Evolutionary conservation across 1,140 invertebrate genomes (phyloP).

Genomic region (Nomia melanderi): DNA sequence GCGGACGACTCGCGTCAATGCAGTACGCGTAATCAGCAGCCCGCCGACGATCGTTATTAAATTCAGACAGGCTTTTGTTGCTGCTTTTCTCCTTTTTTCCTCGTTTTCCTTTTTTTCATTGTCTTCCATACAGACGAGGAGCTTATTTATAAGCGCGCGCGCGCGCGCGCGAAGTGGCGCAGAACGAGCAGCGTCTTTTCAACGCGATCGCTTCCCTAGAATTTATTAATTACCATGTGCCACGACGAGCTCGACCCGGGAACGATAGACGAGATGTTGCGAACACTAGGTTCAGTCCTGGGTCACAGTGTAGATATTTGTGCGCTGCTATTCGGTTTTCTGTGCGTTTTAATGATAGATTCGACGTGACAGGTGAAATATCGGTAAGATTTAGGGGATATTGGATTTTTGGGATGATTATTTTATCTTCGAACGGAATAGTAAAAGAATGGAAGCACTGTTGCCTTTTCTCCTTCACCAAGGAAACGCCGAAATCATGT

Average conservation of each 20-base stretch:
- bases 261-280: constrained; percentile 34
- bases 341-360: neutral
- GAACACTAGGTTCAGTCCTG: neutral
- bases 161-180: neutral
- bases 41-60: constrained; percentile 26
- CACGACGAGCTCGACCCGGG: constrained; percentile 9
- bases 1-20: constrained; percentile 51
- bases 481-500: too few relatives aligned
- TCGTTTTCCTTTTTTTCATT: constrained; percentile 34
- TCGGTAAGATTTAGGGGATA: neutral
- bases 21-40: constrained; percentile 37
- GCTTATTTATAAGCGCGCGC: constrained; percentile 37
- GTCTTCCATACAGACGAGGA: constrained; percentile 1
- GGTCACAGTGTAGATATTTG: neutral
- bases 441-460: too few relatives aligned
- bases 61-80: constrained; percentile 8
- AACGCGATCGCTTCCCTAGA: constrained; percentile 7
- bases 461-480: too few relatives aligned
- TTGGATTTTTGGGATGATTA: neutral
- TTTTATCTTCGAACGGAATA: neutral
- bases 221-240: constrained; percentile 49
- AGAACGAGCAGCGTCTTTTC: constrained; percentile 20
- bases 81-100: too few relatives aligned
- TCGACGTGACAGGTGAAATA: neutral
- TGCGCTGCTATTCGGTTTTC: neutral